Evolutionary conservation across 2,888 invertebrate species (phyloP), one percentile per base, ranked within the genome.

Genomic region (Drosophila dives): DNA sequence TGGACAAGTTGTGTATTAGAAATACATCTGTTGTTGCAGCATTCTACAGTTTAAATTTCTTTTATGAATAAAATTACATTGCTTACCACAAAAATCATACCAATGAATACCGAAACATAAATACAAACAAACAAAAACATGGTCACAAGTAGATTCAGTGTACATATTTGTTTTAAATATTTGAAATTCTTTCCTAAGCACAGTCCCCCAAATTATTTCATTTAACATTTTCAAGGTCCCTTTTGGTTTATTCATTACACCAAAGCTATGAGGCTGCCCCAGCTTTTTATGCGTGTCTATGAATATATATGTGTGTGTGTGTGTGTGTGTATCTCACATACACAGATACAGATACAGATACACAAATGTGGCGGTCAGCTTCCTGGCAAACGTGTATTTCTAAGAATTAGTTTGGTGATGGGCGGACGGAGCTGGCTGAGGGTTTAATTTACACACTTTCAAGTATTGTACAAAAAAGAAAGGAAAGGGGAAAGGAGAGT

Each of bases 231-330:
- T 73, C 80, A 78, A 72, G 73, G 63, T 76, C 65, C 66, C 66
- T 72, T 68, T 69, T 55, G 59, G 68, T 62, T 78, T 79, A 73
- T 79, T 79, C 76, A 79, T 73, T 72, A 67, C 64, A 59, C 55
- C 55, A 61, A 67, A 54, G 71, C 67, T 48, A 63, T 63, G 70
- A 80, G 65, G 63, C 53, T 65, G 62, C 51, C 55, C 40, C 64
- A 71, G 38, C 56, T 42, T 66, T 62, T 34, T 61, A 33, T 38
- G 38, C 20, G 32, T 50, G 29, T 29, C 5, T 54, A 33, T 45
- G 1, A 12, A 29, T n/a, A 10, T 50, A 10, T n/a, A 10, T 42
- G 17, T 20, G 12, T 17, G 4, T 49, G 29, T 29, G 26, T 42
- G 23, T 26, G 53, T 38, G n/a, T 32, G 20, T 61, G 23, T 42